Conservation (phyloP, 1,140 invertebrate genomes). For the Drusus annulatus region DNA sequence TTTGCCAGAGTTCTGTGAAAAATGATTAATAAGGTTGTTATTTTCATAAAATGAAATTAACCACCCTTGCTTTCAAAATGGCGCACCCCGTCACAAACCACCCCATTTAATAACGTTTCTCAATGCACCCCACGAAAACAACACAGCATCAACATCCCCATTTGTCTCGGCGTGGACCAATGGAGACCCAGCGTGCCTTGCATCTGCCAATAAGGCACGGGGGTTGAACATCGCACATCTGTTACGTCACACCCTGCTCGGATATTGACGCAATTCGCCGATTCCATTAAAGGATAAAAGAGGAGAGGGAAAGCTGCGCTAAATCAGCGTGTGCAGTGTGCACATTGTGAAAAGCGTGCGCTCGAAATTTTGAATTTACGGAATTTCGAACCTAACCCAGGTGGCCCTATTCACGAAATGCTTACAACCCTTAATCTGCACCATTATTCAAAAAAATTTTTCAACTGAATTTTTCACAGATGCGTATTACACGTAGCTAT, state of each 20-base stretch:
- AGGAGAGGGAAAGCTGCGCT: too few species aligned
- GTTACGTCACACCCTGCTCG: slow-evolving; percentile 10
- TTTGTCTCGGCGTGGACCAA: slow-evolving; percentile 1
- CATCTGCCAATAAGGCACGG: slow-evolving; percentile 11
- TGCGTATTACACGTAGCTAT: too few species aligned
- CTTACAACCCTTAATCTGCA: too few species aligned
- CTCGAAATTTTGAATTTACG: not conserved
- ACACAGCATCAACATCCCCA: not conserved
- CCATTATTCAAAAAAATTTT: too few species aligned
- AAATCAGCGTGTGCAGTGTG: not conserved
- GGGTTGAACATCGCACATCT: not conserved
- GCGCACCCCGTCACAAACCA: not conserved
- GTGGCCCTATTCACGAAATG: too few species aligned
- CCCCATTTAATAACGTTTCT: not conserved
- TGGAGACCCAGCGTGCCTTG: not conserved
- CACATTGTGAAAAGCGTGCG: not conserved
- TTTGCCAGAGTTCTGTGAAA: not conserved
- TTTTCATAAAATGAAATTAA: not conserved
- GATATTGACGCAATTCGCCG: slow-evolving; percentile 10
- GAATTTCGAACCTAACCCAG: too few species aligned
- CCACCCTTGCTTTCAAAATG: slow-evolving; percentile 11
- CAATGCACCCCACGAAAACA: not conserved
- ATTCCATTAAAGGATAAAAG: too few species aligned
- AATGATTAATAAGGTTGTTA: not conserved
- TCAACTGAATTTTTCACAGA: too few species aligned